Percentiles rank a stretch among this genome's conserved stretches.
These are phyloP conservation scores for Scaptodrosophila lebanonensis DNA, from an alignment of 1,140 invertebrate genomes.

Conservation along the genomic window DNA sequence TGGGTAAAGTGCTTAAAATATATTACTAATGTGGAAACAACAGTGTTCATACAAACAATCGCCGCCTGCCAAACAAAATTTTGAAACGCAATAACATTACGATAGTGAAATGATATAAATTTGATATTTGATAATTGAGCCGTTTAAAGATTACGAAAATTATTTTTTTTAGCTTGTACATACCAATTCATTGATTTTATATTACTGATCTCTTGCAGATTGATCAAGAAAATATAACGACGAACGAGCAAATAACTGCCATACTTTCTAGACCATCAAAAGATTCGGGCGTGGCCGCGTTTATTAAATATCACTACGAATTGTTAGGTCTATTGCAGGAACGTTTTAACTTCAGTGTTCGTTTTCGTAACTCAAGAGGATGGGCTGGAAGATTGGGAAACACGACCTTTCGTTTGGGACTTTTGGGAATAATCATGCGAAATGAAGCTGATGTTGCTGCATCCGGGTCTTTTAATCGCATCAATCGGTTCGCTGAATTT, in stretches of 20 bases:
- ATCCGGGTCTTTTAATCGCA: constrained; percentile 62
- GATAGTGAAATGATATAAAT: no score
- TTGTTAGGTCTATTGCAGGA: constrained; percentile 49
- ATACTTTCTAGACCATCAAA: constrained; percentile 51
- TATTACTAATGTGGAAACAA: constrained; percentile 1
- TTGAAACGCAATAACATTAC: no score
- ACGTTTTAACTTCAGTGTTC: constrained; percentile 63
- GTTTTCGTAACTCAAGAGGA: constrained; percentile 68
- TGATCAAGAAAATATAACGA: constrained; percentile 56
- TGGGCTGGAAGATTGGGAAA: constrained; percentile 69
- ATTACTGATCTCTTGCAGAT: constrained; percentile 34
- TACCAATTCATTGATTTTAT: no score
- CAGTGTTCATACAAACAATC: no score
- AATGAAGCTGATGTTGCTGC: constrained; percentile 71
- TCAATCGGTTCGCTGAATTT: constrained; percentile 66
- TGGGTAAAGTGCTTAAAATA: neutral
- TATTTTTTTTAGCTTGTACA: neutral
- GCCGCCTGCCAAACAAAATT: no score
- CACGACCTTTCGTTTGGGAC: constrained; percentile 54
- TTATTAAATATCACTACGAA: constrained; percentile 69
- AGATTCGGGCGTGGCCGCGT: constrained; percentile 58
- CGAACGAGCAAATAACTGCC: constrained; percentile 52
- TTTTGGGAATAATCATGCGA: constrained; percentile 59
- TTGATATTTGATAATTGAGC: neutral
- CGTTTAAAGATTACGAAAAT: neutral